Conservation (phyloP, 2,797 vertebrate genomes). For the Hoplostethus atlanticus region DNA sequence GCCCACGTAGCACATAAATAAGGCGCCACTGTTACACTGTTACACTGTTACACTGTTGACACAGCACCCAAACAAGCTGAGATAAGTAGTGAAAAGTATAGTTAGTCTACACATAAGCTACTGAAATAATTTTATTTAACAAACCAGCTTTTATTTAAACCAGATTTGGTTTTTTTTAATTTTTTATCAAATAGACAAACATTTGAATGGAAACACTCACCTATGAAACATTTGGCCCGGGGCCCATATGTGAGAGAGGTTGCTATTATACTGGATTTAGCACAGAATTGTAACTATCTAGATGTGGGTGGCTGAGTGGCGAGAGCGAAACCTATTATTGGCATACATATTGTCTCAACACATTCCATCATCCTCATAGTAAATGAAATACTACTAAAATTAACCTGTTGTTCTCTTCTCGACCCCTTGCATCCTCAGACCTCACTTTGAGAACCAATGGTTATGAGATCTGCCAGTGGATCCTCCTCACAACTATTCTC, state of each 20-base stretch:
- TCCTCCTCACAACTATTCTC: constrained; percentile 35
- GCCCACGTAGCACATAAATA: constrained; percentile 34
- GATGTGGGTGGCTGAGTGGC: not conserved
- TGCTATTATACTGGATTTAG: no score
- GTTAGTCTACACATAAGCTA: not conserved
- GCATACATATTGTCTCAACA: not conserved
- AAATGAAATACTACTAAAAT: no score
- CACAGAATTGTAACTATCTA: not conserved
- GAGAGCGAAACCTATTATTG: not conserved
- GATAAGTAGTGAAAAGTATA: constrained; percentile 17
- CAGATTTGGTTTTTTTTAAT: not conserved
- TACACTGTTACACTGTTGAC: constrained; percentile 48
- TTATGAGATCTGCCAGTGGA: constrained; percentile 43
- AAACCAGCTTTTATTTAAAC: constrained; percentile 18
- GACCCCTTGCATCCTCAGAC: not conserved
- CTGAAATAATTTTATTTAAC: not conserved
- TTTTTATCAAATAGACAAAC: constrained; percentile 4
- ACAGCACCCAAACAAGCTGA: constrained; percentile 35
- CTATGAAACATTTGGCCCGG: constrained; percentile 7
- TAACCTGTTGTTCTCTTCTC: no score
- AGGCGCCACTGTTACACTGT: constrained; percentile 38
- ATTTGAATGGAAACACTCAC: no score
- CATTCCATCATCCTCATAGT: not conserved
- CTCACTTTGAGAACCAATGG: not conserved
- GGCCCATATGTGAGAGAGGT: no score